Evolutionary conservation across 2,113 vertebrate genomes (phyloP), one percentile per base, ranked within the genome.

Genomic region (Pelecanoides urinatrix): DNA sequence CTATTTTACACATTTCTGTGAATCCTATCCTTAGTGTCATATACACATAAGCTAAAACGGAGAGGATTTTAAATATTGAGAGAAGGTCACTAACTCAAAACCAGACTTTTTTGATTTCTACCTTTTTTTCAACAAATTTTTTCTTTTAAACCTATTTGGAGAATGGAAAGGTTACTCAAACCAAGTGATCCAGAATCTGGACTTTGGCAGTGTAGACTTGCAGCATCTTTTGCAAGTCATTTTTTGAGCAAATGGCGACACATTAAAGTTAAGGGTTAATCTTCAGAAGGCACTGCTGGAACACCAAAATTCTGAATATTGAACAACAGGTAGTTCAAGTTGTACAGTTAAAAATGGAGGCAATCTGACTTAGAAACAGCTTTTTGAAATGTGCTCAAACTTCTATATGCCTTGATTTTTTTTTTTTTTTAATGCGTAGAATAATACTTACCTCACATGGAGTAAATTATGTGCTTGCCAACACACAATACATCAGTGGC

Each of bases 391-490:
- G 63, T 61, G 4, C 12, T 86, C 45, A 67, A 86, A 84, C 15
- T 88, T 90, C 21, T 70, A 47, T 34, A 49, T 83, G 18, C 23
- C 15, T 90, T 4, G 13, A 50, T 44, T 55, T 36, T 34, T 26
- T 36, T 40, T 71, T 68, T 75, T 36, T 85, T 88, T 40, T 44
- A 75, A 47, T 78, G 47, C 62, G 50, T 38, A 56, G 79, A 92
- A 80, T 73, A 93, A 92, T 74, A 83, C 61, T 71, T 86, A 75
- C 50, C 22, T 81, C 88, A 75, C 34, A 68, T 49, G 56, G 86
- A 94, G 94, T 50, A 92, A 95, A 94, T 92, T 84, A 91, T 11
- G n/a, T 61, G 32, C 65, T 92, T 95, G 62, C 44, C 80, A 75
- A 61, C 22, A 71, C 47, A 93, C 42, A 96, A 86, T 90, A 47